phyloP scores from a whole-genome alignment of 2,113 vertebrate genomes.

The Oncorhynchus clarkii region DNA sequence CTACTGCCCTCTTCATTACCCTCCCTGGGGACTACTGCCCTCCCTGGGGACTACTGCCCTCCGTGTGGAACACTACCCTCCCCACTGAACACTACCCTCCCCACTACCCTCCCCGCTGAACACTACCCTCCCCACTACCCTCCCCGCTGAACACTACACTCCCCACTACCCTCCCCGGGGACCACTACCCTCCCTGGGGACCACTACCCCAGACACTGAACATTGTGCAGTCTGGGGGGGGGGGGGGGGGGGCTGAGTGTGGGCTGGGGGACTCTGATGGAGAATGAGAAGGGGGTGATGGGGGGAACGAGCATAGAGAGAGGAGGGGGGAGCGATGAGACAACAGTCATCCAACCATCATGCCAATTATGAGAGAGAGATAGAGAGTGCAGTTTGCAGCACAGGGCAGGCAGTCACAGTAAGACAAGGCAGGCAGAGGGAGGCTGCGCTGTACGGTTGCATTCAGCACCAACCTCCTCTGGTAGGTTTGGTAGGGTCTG shows the following conservation, averaged over 20 bases:
- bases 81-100: no score
- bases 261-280: conserved; percentile 20
- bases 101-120: no score
- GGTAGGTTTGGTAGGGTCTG: conserved; percentile 78
- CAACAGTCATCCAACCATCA: conserved; percentile 60
- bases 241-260: conserved; percentile 17
- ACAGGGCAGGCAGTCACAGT: conserved; percentile 60
- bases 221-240: conserved; percentile 19
- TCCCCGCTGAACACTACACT: no score
- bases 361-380: conserved; percentile 17
- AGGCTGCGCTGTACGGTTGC: conserved; percentile 39
- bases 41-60: no score
- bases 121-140: no score
- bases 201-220: conserved; percentile 17
- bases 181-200: no score
- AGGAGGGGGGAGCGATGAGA: conserved; percentile 16
- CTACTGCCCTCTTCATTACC: no score
- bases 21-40: no score
- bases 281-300: conserved; percentile 34
- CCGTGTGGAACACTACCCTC: no score
- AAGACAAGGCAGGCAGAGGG: conserved; percentile 61
- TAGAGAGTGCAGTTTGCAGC: conserved; percentile 59
- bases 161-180: no score
- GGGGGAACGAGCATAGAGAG: conserved; percentile 32
- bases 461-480: conserved; percentile 78